Evolutionary conservation across 2,888 invertebrate genomes (phyloP), one percentile per base, ranked within the genome.

Genomic region (Rotaria magnacalcarata): DNA sequence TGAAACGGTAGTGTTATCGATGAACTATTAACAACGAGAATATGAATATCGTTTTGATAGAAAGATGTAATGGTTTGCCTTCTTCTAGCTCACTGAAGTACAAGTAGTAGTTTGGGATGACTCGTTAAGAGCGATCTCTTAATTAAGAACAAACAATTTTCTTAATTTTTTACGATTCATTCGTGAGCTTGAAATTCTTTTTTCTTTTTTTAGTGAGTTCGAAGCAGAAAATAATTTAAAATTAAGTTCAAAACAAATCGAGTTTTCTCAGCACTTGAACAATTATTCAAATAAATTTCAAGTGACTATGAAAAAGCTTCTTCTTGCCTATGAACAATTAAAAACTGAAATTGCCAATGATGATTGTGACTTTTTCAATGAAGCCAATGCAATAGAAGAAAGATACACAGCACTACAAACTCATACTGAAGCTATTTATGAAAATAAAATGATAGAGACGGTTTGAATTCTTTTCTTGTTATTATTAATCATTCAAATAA

Each of bases 161-260:
- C 34, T 34, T 34, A 2, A 34, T 1, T 50, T 50, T 14, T 50
- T 50, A 11, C 8, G 14, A 11, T 11, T 11, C 14, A 3, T 50
- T 50, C 10, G 50, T 50, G 14, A 50, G 4, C 50, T 11, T 8
- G 50, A 50, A 50, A 50, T 50, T 50, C 1, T 34, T 34, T 34
- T 34, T 34, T 34, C 34, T 47, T 47, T 47, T 47, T 2, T 60
- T 41, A 67, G 67, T 47, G 80, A 80, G 47, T 43, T 80, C 34
- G 47, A 80, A 47, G 47, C 80, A n/a, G 80, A 80, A 80, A 80
- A 80, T 80, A 47, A 80, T 47, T 43, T 80, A 80, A 80, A 47
- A n/a, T n/a, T 80, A 47, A 47, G 80, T 1, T 47, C 80, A 80
- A 80, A 80, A 47, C 80, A 80, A 24, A n/a, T 80, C 21, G 3